phyloP scores from a whole-genome alignment of 2,888 invertebrate species.

The Scelioninae gen. 1 region DNA sequence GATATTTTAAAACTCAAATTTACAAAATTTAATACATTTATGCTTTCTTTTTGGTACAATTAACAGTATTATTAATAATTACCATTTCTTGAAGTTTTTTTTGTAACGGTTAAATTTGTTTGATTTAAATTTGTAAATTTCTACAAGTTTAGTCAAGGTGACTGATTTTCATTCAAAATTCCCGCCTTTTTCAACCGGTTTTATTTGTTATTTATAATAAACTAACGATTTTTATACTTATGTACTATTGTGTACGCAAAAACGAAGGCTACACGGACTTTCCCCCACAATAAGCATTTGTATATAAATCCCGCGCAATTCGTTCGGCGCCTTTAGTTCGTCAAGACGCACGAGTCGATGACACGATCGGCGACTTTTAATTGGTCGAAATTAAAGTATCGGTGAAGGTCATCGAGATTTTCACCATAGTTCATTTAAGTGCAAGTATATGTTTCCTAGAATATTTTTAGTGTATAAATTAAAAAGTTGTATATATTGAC shows the following conservation, averaged over 20 bases:
- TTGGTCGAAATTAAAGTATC: constrained; percentile 47
- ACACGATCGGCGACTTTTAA: constrained; percentile 28
- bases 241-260: constrained; percentile 39
- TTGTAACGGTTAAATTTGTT: too few species aligned
- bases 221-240: constrained; percentile 31
- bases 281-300: constrained; percentile 45
- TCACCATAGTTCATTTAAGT: background rate
- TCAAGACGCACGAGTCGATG: constrained; percentile 44
- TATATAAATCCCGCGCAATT: constrained; percentile 44
- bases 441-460: constrained; percentile 15
- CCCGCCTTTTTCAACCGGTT: constrained; percentile 15
- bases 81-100: too few species aligned
- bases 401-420: constrained; percentile 22
- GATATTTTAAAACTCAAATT: too few species aligned
- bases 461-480: background rate
- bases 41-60: too few species aligned
- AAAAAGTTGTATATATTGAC: background rate
- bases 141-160: background rate
- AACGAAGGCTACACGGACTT: constrained; percentile 61
- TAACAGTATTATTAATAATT: too few species aligned
- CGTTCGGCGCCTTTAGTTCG: constrained; percentile 44
- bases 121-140: background rate
- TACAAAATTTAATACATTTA: too few species aligned
- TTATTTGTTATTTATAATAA: constrained; percentile 31
- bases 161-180: constrained; percentile 7